Evolutionary conservation across 2,113 vertebrate genomes (phyloP).

Genomic region (Rhadina sibilatrix): DNA sequence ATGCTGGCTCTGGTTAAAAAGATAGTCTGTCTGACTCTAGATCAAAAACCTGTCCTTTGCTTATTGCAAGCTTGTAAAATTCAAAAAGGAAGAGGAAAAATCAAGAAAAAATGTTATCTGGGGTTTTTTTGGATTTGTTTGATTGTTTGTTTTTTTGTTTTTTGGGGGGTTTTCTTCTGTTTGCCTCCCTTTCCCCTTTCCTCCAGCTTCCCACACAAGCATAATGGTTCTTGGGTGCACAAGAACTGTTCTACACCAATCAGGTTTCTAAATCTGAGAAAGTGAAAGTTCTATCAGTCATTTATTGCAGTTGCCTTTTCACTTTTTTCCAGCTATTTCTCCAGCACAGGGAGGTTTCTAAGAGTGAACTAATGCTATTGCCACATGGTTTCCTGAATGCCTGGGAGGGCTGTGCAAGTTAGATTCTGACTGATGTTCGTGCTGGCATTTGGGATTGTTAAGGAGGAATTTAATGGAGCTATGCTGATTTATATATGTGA

Average conservation of each 20-base stretch:
- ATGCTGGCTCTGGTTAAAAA: constrained; percentile 8
- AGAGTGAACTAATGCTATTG: neutral
- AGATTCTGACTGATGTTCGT: neutral
- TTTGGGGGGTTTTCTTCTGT: neutral
- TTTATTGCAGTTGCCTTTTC: neutral
- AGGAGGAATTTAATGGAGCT: neutral
- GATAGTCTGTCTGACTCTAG: neutral
- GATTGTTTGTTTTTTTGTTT: too few species aligned
- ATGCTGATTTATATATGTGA: neutral
- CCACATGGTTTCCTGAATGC: neutral
- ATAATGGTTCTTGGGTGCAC: neutral
- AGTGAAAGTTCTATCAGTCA: neutral
- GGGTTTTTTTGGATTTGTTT: too few species aligned
- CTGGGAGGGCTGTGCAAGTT: neutral
- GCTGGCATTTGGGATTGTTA: neutral
- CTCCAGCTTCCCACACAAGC: neutral
- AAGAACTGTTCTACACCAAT: neutral
- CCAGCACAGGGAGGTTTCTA: neutral
- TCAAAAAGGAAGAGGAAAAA: neutral
- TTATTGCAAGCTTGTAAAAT: neutral
- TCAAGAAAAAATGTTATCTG: neutral
- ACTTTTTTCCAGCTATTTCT: neutral
- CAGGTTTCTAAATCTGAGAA: neutral
- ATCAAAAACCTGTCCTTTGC: neutral
- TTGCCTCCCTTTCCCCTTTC: neutral